phyloP scores from a whole-genome alignment of 2,888 invertebrate species.

The Hyposoter dolosus region DNA sequence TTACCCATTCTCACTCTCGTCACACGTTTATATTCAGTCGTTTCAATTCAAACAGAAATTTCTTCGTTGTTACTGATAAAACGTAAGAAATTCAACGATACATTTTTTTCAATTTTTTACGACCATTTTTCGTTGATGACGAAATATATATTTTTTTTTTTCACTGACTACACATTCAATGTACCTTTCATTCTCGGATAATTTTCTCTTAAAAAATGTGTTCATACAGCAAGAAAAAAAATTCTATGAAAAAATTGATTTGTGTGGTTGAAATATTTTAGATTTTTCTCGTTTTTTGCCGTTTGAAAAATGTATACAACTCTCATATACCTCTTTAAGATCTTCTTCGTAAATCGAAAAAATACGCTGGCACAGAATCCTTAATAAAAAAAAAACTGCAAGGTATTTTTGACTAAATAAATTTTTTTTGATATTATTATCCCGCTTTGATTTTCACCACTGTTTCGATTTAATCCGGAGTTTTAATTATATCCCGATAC shows the following conservation, averaged over 20 bases:
- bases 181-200: background rate
- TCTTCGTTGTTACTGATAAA: background rate
- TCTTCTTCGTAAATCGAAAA: constrained; percentile 45
- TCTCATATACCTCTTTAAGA: constrained; percentile 56
- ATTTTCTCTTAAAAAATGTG: background rate
- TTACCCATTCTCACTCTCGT: constrained; percentile 1
- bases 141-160: constrained; percentile 14
- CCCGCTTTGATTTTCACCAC: constrained; percentile 15
- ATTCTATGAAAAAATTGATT: background rate
- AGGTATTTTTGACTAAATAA: constrained; percentile 19
- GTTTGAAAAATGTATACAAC: constrained; percentile 6
- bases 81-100: background rate
- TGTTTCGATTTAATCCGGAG: constrained; percentile 17
- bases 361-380: constrained; percentile 52
- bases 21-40: background rate
- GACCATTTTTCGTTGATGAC: constrained; percentile 28
- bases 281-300: background rate
- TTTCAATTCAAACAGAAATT: background rate
- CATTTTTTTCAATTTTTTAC: constrained; percentile 9
- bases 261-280: background rate
- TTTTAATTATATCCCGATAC: constrained; percentile 23
- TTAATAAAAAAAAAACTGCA: background rate
- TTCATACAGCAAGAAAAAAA: background rate
- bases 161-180: background rate
- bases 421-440: constrained; percentile 33